Evolutionary conservation across 1,140 invertebrate genomes (phyloP), one percentile per base, ranked within the genome.

Genomic region (Drosophila orosa): DNA sequence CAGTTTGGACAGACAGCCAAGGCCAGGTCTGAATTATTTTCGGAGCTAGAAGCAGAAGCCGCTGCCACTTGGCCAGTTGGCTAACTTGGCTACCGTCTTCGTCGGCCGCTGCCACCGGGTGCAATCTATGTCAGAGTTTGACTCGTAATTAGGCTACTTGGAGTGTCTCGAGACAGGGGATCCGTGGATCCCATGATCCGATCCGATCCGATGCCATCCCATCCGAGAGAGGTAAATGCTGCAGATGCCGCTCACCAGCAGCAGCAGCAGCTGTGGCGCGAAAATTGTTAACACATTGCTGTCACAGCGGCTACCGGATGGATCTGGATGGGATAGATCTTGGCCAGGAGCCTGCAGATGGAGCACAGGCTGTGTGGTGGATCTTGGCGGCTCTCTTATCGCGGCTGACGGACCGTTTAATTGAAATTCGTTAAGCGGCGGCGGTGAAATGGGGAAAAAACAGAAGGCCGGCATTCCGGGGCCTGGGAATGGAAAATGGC

Each of bases 201-300:
- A 67, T 62, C 52, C 47, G 25, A 48, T 48, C 56, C 56, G 31
- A 67, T 61, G 24, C 50, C 10, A 19, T 31, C 10, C 47, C n/a
- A 50, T 50, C 29, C 50, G 19, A 35, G 29, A 29, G 48, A 35
- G 19, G 50, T 12, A 54, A 54, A 33, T 33, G 29, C 48, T 22
- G 52, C 72, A 75, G 59, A 48, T 58, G 50, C 37, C 47, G 31
- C 47, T 29, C 54, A 39, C 17, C 76, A 73, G 35, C 8, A 40
- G 33, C 71, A 73, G 31, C 62, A 54, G 37, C 77, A 77, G 80
- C 72, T 82, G 79, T 80, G 84, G 80, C 83, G 83, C 83, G 83
- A 89, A 87, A 89, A 87, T 89, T 74, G 84, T 87, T 87, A 87
- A 87, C 84, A 89, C 84, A 87, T 87, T 80, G 84, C 84, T 89